Evolutionary conservation across 2,113 vertebrate species (phyloP), one percentile per base, ranked within the genome.

Genomic region (Phaethon lepturus): DNA sequence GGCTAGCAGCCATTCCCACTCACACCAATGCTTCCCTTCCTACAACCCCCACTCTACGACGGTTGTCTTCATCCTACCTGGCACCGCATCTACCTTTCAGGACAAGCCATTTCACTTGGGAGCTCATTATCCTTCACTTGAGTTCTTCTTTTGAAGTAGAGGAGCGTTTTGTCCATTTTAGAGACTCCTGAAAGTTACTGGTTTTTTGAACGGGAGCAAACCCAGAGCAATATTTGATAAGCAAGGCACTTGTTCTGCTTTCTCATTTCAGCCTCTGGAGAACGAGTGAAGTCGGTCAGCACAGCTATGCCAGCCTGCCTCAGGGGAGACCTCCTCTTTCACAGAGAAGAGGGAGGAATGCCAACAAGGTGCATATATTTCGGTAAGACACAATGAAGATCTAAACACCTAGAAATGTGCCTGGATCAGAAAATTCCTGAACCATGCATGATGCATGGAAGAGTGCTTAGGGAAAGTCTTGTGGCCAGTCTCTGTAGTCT

Each of bases 391-490:
- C 20, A 60, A 13, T 4, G 18, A 72, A 58, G 23, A 28, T 25
- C 44, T 42, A 35, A 83, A 73, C 24, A 44, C 38, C 58, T 67
- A 44, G 52, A 90, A 63, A 76, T 2, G 0, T 76, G 23, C 25
- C 29, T 60, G 67, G 10, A 16, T 95, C 9, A 60, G 44, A 25
- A 79, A 90, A 75, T 79, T 72, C 29, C 42, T 29, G 25, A 95
- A 56, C 15, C 8, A 10, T 0, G 0, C 23, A 23, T 5, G 5
- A 19, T n/a, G 17, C 11, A 19, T 44, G 25, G 17, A 15, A 63
- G 10, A 69, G 33, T 16, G 9, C 23, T 38, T 6, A 44, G 17
- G 40, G 17, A 11, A 79, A 76, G 6, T 55, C 29, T 40, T 24
- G 22, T 24, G 28, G 6, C 13, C 47, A 38, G 58, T 28, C 50